These are phyloP conservation scores for Ochropacha duplaris DNA, from an alignment of 2,888 invertebrate genomes.

Conservation along the genomic window DNA sequence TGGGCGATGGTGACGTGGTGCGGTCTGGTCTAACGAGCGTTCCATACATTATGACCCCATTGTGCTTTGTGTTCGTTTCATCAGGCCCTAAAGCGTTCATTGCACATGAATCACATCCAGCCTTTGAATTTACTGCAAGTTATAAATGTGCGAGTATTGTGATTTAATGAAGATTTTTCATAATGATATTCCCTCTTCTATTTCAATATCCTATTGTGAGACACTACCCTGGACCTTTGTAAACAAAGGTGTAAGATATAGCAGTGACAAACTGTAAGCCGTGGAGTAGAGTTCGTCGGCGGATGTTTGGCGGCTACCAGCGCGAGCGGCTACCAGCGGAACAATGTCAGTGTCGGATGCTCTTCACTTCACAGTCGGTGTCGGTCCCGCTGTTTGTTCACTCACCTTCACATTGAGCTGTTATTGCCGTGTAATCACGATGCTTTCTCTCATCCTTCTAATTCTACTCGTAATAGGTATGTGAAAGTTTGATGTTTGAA, in stretches of 20 bases:
- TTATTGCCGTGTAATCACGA: background rate
- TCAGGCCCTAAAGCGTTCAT: too few relatives aligned
- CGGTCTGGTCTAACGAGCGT: background rate
- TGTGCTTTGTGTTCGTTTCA: background rate
- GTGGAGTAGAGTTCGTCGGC: constrained; percentile 5
- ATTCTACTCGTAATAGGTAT: too few relatives aligned
- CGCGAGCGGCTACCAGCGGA: constrained; percentile 6
- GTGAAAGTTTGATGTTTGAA: too few relatives aligned
- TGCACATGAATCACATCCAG: too few relatives aligned
- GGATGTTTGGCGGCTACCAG: constrained; percentile 21
- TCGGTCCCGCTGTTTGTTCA: background rate
- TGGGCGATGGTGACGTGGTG: constrained; percentile 3
- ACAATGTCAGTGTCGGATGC: background rate
- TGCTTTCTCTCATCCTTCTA: too few relatives aligned
- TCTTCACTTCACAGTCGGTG: background rate
- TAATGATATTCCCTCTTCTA: background rate
- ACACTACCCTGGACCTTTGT: too few relatives aligned
- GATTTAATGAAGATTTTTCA: too few relatives aligned
- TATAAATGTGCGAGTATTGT: too few relatives aligned
- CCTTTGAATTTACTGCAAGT: too few relatives aligned
- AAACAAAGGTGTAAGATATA: background rate
- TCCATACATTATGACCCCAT: background rate
- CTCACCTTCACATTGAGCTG: background rate
- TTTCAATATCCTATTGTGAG: background rate
- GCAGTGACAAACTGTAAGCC: background rate